Base-by-base conservation (phyloP, 2,797 vertebrate genomes). In the Bucorvus abyssinicus region DNA sequence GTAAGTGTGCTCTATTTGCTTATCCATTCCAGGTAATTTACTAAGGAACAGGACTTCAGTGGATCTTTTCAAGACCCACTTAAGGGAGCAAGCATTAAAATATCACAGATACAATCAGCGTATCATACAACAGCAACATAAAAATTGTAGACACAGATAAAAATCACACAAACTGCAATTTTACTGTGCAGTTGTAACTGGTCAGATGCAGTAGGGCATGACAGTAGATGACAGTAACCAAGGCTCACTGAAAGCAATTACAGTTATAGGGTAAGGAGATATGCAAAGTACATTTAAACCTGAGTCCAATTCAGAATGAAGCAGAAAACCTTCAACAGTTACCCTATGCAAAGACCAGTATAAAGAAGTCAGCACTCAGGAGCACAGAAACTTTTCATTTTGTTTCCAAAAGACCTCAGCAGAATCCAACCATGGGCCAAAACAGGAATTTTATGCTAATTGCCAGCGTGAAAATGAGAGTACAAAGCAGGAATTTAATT, bases 221-320 rank as follows among this genome's bases (percentile, higher is more conserved):
- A 57, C 74, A 86, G 67, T 32, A 81, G 92, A 94, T 90, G 85
- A 97, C 90, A 77, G 60, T 89, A 97, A 97, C 96, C 95, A 92
- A 97, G 92, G 91, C 83, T 85, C 69, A 84, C 69, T 91, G 91
- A 95, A 95, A 90, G 75, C 85, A 95, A 94, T 95, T 87, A 80
- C 45, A 85, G 47, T 69, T 83, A 71, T 55, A 63, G 93, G 92
- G 57, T 73, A 96, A 97, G 91, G 82, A 95, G 95, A 93, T 95
- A 97, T 52, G 82, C 74, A 93, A 96, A 96, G 80, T 87, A 84
- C 84, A 77, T 84, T 96, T 96, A 94, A 97, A 96, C 64, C 87
- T 91, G 82, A 97, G 90, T 95, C 82, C 73, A 93, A 82, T 95
- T 95, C 83, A 84, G 71, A 40, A 23, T 83, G 78, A 91, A 93